Conservation (phyloP, 2,113 vertebrate species). For the Variabilichromis moorii region DNA sequence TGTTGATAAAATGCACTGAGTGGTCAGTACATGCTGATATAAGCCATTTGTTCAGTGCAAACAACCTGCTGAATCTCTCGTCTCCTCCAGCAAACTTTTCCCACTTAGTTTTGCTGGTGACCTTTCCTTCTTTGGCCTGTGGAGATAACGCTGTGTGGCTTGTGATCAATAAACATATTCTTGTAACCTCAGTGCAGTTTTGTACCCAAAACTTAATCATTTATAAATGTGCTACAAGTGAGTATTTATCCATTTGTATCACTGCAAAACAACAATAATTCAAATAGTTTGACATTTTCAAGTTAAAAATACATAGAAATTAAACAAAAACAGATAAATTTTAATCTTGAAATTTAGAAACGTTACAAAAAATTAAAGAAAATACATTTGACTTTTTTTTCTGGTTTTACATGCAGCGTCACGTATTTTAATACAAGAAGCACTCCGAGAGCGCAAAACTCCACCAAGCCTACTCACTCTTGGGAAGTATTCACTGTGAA, state of each 20-base stretch:
- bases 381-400: neutral
- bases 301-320: neutral
- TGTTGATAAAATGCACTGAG: neutral
- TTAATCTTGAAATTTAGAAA: neutral
- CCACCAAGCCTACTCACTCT: neutral
- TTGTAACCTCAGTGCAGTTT: neutral
- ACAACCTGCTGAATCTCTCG: neutral
- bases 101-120: neutral
- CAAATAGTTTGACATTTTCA: neutral
- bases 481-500: neutral
- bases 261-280: neutral
- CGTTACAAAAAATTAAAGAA: neutral
- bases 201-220: neutral
- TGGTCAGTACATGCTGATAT: neutral
- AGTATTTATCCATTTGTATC: neutral
- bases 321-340: neutral
- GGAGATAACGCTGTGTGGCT: neutral
- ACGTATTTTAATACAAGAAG: neutral
- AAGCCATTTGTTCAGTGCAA: neutral
- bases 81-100: neutral
- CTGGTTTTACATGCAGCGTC: neutral
- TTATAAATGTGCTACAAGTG: neutral
- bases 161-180: neutral
- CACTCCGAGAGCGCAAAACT: accelerated
- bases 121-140: neutral